A percentile compares a stretch with the other conserved stretches of the same genome.
Conservation (phyloP, 2,113 vertebrate species). For the Seriola rivoliana region DNA sequence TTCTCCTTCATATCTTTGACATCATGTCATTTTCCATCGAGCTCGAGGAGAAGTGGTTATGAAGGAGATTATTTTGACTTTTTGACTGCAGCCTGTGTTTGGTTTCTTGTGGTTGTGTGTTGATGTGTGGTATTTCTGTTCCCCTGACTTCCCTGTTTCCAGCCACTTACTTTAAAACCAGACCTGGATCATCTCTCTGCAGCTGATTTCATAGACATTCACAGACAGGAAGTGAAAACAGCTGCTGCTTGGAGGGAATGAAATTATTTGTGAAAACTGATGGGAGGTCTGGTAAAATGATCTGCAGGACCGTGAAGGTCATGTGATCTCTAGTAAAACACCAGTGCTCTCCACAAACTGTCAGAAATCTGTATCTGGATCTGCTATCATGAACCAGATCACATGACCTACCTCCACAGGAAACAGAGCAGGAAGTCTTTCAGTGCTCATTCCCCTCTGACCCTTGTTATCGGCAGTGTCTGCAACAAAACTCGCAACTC, state of each 20-base stretch:
- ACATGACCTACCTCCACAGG: background rate
- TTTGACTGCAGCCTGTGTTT: too few relatives aligned
- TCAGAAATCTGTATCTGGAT: background rate
- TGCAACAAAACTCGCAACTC: conserved; percentile 15
- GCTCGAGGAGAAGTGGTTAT: too few relatives aligned
- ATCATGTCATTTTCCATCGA: too few relatives aligned
- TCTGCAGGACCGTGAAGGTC: background rate
- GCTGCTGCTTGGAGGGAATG: background rate
- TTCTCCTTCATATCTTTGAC: too few relatives aligned
- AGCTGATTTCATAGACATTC: too few relatives aligned
- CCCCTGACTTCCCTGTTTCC: too few relatives aligned
- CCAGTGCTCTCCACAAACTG: background rate
- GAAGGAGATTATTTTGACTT: too few relatives aligned
- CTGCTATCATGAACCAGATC: background rate
- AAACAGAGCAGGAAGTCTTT: conserved; percentile 17
- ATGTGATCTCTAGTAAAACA: background rate
- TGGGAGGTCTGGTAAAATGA: background rate
- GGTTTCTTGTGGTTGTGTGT: too few relatives aligned
- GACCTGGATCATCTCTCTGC: too few relatives aligned
- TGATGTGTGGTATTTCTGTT: too few relatives aligned
- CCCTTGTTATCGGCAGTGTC: conserved; percentile 36
- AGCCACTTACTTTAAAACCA: too few relatives aligned
- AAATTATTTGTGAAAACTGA: background rate
- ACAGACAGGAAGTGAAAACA: background rate
- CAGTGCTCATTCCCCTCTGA: background rate